Evolutionary conservation across 2,888 invertebrate genomes (phyloP).

Genomic region (Ormyrus pomaceus): DNA sequence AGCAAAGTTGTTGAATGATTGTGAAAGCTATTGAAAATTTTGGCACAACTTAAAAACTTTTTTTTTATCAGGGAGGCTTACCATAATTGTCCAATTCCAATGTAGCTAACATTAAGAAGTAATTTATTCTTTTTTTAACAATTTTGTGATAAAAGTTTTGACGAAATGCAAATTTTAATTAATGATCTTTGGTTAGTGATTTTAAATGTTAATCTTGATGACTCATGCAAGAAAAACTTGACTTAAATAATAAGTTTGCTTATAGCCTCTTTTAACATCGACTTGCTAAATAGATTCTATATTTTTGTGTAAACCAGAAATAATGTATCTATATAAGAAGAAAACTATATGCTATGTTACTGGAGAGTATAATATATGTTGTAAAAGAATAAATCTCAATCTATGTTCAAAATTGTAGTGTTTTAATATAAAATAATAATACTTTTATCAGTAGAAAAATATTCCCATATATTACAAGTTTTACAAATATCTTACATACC

Average conservation of each 20-base stretch:
- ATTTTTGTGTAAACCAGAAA: constrained; percentile 73
- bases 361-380: constrained; percentile 73
- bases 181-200: constrained; percentile 20
- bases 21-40: constrained; percentile 12
- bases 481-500: no score
- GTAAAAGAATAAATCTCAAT: constrained; percentile 73
- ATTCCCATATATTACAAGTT: no score
- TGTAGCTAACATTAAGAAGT: not conserved
- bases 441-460: not conserved
- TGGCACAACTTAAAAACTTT: no score
- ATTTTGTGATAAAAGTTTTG: constrained; percentile 41
- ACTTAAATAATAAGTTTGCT: constrained; percentile 63
- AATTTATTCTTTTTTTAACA: constrained; percentile 28
- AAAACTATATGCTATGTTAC: constrained; percentile 73
- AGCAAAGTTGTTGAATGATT: constrained; percentile 37
- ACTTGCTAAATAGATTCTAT: constrained; percentile 72
- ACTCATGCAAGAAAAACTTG: constrained; percentile 41
- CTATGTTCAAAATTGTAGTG: constrained; percentile 68
- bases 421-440: constrained; percentile 45
- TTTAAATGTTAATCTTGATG: constrained; percentile 21
- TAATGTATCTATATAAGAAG: constrained; percentile 70
- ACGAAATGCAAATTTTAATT: constrained; percentile 27
- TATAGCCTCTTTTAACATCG: constrained; percentile 65
- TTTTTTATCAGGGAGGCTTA: not conserved
- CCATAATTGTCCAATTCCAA: not conserved